A percentile compares a stretch with the other conserved stretches of the same genome.
Conservation (phyloP, 35 echinoderm and acorn worm species). For the Anneissia japonica region DNA sequence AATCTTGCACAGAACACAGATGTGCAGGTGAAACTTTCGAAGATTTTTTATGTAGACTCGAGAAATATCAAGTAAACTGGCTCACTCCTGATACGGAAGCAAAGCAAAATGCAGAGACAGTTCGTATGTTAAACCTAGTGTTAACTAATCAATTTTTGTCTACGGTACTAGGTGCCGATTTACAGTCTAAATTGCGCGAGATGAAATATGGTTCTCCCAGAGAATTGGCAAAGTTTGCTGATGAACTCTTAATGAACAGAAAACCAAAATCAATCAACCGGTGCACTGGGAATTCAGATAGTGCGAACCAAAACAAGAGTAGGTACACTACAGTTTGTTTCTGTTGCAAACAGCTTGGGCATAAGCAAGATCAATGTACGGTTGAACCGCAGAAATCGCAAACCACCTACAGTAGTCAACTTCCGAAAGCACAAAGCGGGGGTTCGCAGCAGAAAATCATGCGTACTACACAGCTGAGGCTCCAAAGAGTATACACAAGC, state of each 20-base stretch:
- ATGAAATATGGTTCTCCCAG: not conserved
- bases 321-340: too few species aligned
- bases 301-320: too few species aligned
- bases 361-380: too few species aligned
- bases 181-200: slow-evolving; percentile 16
- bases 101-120: slow-evolving; percentile 17
- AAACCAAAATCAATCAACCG: not conserved
- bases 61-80: slow-evolving; percentile 18
- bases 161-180: not conserved
- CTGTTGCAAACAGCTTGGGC: too few species aligned
- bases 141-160: slow-evolving; percentile 16
- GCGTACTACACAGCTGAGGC: too few species aligned
- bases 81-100: not conserved
- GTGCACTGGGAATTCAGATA: too few species aligned
- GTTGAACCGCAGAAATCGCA: too few species aligned
- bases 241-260: slow-evolving; percentile 9
- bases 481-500: too few species aligned
- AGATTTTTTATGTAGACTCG: slow-evolving; percentile 4
- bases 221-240: slow-evolving; percentile 19
- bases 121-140: slow-evolving; percentile 1
- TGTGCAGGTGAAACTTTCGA: not conserved
- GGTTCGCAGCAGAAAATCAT: too few species aligned
- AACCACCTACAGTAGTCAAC: too few species aligned
- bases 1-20: slow-evolving; percentile 15
- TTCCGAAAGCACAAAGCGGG: too few species aligned